A percentile compares a stretch with the other conserved stretches of the same genome.
Evolutionary conservation across 2,797 vertebrate genomes (phyloP).

Genomic region (Parotocinclus haroldoi): DNA sequence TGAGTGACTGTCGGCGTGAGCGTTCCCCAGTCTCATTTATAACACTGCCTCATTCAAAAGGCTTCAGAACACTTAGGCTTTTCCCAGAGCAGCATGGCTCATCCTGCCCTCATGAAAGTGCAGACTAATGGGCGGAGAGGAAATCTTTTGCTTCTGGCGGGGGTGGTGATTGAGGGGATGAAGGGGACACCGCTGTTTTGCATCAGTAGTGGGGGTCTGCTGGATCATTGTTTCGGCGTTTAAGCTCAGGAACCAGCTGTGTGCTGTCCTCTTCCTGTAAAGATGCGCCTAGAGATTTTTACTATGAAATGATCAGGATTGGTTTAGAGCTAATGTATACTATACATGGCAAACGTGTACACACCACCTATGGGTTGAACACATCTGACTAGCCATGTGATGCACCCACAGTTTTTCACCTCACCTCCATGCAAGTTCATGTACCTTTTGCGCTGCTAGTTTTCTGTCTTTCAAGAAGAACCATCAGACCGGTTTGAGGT

Average conservation of each 20-base stretch:
- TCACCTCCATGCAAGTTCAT: too few relatives aligned
- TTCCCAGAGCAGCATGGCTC: slow-evolving; percentile 14
- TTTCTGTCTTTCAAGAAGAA: too few relatives aligned
- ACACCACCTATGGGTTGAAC: too few relatives aligned
- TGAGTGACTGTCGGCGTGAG: slow-evolving; percentile 11
- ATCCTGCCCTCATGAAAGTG: slow-evolving; percentile 26
- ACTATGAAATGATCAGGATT: background rate
- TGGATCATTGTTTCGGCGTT: slow-evolving; percentile 26
- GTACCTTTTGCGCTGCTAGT: too few relatives aligned
- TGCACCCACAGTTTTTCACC: too few relatives aligned
- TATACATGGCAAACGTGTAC: too few relatives aligned
- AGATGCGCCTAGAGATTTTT: background rate
- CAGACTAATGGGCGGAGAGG: slow-evolving; percentile 35
- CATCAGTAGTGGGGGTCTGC: slow-evolving; percentile 14
- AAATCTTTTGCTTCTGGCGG: slow-evolving; percentile 23
- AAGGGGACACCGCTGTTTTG: slow-evolving; percentile 16
- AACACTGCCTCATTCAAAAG: slow-evolving; percentile 37
- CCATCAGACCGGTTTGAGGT: too few relatives aligned
- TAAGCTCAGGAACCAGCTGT: slow-evolving; percentile 27
- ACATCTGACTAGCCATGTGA: too few relatives aligned
- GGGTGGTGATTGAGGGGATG: slow-evolving; percentile 13
- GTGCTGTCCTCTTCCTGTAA: slow-evolving; percentile 23
- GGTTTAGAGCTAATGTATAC: background rate
- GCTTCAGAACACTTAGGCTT: slow-evolving; percentile 15
- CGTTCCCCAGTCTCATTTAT: slow-evolving; percentile 2